Evolutionary conservation across 2,797 vertebrate genomes (phyloP).

Genomic region (Anguilla obscura): DNA sequence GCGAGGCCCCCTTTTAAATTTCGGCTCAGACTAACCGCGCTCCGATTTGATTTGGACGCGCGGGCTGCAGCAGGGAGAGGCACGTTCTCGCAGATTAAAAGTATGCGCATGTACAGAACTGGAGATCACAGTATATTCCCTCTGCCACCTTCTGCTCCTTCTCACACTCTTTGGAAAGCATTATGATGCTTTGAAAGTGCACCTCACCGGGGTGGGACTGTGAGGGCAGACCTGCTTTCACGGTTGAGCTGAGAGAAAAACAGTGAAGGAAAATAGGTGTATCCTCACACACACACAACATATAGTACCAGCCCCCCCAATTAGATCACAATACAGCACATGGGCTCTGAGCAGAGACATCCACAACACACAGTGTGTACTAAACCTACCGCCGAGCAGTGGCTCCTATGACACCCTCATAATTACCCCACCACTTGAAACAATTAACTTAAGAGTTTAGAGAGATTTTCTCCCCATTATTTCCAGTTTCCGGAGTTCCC

Average conservation of each 20-base stretch:
- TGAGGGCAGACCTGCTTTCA: neutral
- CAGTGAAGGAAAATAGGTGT: neutral
- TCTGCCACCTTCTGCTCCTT: neutral
- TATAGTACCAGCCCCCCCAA: neutral
- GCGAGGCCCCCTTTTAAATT: slow-evolving; percentile 59
- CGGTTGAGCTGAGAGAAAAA: neutral
- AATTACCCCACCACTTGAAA: slow-evolving; percentile 5
- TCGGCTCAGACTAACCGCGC: slow-evolving; percentile 59
- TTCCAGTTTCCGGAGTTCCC: slow-evolving; percentile 10
- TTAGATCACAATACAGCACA: neutral
- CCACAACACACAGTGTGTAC: neutral
- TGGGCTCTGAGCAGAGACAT: neutral
- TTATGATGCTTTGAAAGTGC: neutral
- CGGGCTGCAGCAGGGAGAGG: neutral
- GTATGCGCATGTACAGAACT: neutral
- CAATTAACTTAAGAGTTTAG: slow-evolving; percentile 16
- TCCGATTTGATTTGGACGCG: slow-evolving; percentile 59
- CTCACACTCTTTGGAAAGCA: neutral
- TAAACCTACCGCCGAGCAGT: neutral
- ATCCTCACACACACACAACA: neutral
- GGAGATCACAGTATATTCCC: neutral
- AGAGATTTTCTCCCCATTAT: slow-evolving; percentile 17
- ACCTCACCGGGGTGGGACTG: neutral
- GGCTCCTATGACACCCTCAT: neutral
- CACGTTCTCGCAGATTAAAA: slow-evolving; percentile 19